A percentile compares a stretch with the other conserved stretches of the same genome.
Conservation (phyloP, 2,113 vertebrate species). For the Natator depressus region DNA sequence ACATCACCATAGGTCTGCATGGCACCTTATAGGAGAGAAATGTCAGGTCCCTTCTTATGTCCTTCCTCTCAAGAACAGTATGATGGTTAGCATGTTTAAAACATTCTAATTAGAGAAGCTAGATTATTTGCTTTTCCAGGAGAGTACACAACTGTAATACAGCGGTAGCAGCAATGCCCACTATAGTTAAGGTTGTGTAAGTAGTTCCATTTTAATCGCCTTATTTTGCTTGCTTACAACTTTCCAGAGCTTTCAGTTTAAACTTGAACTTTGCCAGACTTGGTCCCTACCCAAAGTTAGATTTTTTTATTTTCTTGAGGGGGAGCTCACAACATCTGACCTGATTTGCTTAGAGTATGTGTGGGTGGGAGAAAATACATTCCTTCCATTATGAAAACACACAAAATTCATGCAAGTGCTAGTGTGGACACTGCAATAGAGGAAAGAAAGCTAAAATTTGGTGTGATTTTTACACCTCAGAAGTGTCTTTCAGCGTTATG, state of each 20-base stretch:
- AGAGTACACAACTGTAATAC: background rate
- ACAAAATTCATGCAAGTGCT: background rate
- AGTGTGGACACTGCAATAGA: background rate
- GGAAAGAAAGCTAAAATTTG: background rate
- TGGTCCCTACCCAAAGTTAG: constrained; percentile 12
- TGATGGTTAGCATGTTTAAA: background rate
- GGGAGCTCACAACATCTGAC: background rate
- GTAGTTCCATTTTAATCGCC: constrained; percentile 33
- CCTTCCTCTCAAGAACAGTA: background rate
- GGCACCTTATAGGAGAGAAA: background rate
- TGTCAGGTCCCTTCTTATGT: constrained; percentile 3
- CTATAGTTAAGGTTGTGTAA: background rate
- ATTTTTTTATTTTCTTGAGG: background rate
- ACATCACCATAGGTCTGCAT: background rate
- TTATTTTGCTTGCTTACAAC: background rate
- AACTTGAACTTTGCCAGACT: background rate
- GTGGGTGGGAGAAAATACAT: background rate
- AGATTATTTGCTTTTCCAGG: background rate
- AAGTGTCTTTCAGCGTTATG: background rate
- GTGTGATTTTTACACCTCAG: background rate
- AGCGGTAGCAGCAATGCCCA: background rate
- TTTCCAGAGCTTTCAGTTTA: constrained; percentile 16
- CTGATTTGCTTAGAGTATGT: background rate
- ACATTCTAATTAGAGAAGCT: constrained; percentile 9
- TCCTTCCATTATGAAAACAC: background rate